Base-by-base conservation (phyloP, 2,888 invertebrate genomes). In the Galerucella nymphaeae region DNA sequence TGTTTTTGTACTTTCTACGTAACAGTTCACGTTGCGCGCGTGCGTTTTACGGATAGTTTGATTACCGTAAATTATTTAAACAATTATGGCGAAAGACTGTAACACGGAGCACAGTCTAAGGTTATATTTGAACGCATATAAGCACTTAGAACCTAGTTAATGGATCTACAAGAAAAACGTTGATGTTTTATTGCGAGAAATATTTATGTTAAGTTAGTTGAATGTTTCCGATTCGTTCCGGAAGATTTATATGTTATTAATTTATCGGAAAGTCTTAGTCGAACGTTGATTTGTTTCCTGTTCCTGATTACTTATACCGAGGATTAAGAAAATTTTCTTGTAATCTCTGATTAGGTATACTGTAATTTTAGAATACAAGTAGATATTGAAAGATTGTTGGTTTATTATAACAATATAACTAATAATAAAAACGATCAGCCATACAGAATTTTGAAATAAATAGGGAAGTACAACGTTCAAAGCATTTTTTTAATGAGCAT, bases 1-100 rank as follows among this genome's bases (percentile, higher is more conserved):
- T 38, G 38, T 53, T 53, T 18, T 55, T 66, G 55, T 23, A 53
- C 55, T 66, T 66, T 66, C 65, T 55, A 66, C 55, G 50, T 41
- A 66, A 66, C 41, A 66, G 55, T 55, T 66, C 14, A 58, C 30
- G 16, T 30, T 58, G 14, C 23, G 23, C 23, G 30, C 58, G 30
- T 58, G 58, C 30, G 58, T n/a, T 23, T 13, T 14, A 16, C 9
- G 9, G 9, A 10, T 53, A 2, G 16, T 30, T 58, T 11, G 6
- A 58, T 58, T 58, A 16, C 14, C n/a, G 58, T 58, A 30, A 30
- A 30, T 58, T 14, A 58, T 30, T 58, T 58, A 58, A 23, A 53
- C 18, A 53, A 53, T 53, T 18, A 53, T 53, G 9, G 18, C 10
- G 53, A 53, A 53, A 1, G 18, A 18, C 8, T 18, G 0, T 10